phyloP scores from a whole-genome alignment of 2,888 invertebrate genomes.

The Pegoplata infirma region DNA sequence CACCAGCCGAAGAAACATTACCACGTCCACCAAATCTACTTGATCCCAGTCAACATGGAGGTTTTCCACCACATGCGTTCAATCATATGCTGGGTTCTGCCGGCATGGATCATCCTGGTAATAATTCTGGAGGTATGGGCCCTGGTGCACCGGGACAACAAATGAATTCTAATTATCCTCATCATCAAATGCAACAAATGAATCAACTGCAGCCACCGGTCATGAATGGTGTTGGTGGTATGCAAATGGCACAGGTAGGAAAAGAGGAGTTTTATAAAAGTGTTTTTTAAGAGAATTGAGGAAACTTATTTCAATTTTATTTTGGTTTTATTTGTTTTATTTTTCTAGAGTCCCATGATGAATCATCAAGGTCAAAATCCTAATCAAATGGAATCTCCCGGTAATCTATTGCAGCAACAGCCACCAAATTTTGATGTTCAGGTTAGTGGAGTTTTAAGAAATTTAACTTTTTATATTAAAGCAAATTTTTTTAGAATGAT shows the following conservation, averaged over 20 bases:
- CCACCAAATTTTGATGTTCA: slow-evolving; percentile 89
- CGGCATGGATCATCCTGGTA: slow-evolving; percentile 74
- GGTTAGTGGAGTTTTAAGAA: slow-evolving; percentile 83
- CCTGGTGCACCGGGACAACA: slow-evolving; percentile 67
- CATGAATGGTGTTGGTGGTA: slow-evolving; percentile 77
- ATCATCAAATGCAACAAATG: slow-evolving; percentile 77
- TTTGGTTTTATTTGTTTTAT: slow-evolving; percentile 6
- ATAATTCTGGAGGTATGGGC: slow-evolving; percentile 64
- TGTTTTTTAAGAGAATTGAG: neutral
- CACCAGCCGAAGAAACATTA: slow-evolving; percentile 86
- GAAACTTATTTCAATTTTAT: slow-evolving; percentile 5
- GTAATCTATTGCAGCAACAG: slow-evolving; percentile 81
- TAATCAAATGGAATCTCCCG: slow-evolving; percentile 79
- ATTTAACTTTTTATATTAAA: neutral
- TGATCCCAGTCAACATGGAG: slow-evolving; percentile 74
- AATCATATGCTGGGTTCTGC: slow-evolving; percentile 79
- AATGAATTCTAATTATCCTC: slow-evolving; percentile 74
- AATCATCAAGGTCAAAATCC: slow-evolving; percentile 77
- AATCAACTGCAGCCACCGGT: slow-evolving; percentile 77
- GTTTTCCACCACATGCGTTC: slow-evolving; percentile 78
- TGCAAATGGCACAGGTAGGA: slow-evolving; percentile 77
- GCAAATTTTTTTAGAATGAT: no score
- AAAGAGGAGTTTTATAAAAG: neutral
- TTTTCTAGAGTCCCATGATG: slow-evolving; percentile 77
- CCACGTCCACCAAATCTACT: slow-evolving; percentile 79